Evolutionary conservation across 2,113 vertebrate genomes (phyloP).

Genomic region (Thunnus maccoyii): DNA sequence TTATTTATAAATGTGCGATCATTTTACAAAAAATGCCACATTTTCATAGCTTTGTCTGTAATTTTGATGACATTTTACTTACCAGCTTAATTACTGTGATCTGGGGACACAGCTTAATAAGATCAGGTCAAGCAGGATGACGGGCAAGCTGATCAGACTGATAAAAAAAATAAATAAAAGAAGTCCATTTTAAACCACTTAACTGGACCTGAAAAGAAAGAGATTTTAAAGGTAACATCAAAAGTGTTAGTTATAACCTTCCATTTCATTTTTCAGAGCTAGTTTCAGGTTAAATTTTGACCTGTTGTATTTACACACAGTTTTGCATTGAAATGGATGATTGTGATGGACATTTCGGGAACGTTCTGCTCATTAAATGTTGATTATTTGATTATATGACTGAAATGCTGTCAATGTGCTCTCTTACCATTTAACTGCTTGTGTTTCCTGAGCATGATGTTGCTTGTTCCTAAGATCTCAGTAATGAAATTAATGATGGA

Average conservation of each 20-base stretch:
- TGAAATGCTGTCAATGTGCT: not conserved
- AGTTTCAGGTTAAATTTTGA: not conserved
- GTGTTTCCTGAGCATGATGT: conserved; percentile 2
- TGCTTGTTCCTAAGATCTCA: not conserved
- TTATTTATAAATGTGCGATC: too few species aligned
- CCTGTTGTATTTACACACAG: not conserved
- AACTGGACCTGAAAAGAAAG: not conserved
- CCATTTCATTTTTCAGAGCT: not conserved
- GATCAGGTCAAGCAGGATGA: too few species aligned
- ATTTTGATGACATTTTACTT: too few species aligned
- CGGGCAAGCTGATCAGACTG: too few species aligned
- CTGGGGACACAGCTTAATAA: too few species aligned
- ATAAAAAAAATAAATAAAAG: too few species aligned
- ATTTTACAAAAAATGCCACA: too few species aligned
- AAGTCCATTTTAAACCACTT: too few species aligned
- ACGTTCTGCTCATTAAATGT: not conserved
- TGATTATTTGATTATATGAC: not conserved
- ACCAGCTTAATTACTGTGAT: too few species aligned
- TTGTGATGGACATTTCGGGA: not conserved
- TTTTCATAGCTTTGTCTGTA: too few species aligned
- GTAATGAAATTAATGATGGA: conserved; percentile 22
- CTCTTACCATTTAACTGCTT: not conserved
- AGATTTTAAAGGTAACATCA: too few species aligned
- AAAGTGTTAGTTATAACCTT: too few species aligned
- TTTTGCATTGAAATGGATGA: not conserved